phyloP scores from a whole-genome alignment of 2,888 invertebrate genomes.

The Prosapia bicincta region DNA sequence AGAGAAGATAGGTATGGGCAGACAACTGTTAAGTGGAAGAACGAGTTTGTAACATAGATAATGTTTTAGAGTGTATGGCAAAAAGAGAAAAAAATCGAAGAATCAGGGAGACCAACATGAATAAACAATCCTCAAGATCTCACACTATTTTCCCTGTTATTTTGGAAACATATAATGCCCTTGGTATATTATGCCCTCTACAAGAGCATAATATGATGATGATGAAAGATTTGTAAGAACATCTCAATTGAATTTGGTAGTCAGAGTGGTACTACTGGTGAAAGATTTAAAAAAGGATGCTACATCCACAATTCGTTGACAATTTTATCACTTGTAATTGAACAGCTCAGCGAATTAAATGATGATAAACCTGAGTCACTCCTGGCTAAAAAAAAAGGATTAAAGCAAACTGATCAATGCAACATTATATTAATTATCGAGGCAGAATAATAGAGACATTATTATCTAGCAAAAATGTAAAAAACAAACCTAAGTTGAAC shows the following conservation, averaged over 20 bases:
- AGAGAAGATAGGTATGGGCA: too few relatives aligned
- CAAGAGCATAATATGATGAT: constrained; percentile 43
- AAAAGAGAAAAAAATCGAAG: constrained; percentile 66
- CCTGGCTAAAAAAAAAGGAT: too few relatives aligned
- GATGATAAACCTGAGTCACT: too few relatives aligned
- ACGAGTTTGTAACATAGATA: too few relatives aligned
- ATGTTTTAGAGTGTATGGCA: constrained; percentile 37
- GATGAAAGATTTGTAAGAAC: constrained; percentile 64
- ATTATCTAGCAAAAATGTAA: too few relatives aligned
- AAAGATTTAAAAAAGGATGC: constrained; percentile 75
- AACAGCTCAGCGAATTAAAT: constrained; percentile 65
- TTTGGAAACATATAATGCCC: too few relatives aligned
- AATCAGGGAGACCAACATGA: constrained; percentile 81
- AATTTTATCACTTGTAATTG: constrained; percentile 73
- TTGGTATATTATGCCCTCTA: too few relatives aligned
- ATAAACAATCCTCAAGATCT: constrained; percentile 82
- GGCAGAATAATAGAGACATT: too few relatives aligned
- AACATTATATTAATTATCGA: too few relatives aligned
- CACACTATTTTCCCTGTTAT: constrained; percentile 84
- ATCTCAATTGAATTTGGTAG: constrained; percentile 80
- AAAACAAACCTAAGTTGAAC: too few relatives aligned
- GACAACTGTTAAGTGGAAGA: too few relatives aligned
- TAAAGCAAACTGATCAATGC: too few relatives aligned
- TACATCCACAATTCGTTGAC: constrained; percentile 72
- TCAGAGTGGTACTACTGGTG: constrained; percentile 71